Evolutionary conservation across 2,113 vertebrate genomes (phyloP), one percentile per base, ranked within the genome.

Genomic region (Acanthisitta chloris): DNA sequence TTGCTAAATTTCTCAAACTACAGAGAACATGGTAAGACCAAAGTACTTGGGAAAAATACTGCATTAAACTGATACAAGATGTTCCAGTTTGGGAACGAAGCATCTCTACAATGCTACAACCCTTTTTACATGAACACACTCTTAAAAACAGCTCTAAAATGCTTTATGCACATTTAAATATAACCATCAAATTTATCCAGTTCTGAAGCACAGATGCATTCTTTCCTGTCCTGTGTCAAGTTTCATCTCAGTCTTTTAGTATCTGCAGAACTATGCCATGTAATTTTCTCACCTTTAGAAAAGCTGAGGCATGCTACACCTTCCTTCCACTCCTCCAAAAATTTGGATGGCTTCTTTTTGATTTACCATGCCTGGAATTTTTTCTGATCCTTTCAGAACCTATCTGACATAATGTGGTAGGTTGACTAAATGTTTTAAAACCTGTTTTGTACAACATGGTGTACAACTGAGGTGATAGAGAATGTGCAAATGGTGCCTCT

Each of bases 301-400:
- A 46, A 61, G 4, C 28, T 65, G 43, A 23, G 8, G 3, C 9
- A 23, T 3, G 0, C 10, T 43, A 12, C 36, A 25, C 2, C 1
- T 54, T 88, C 62, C 25, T 76, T 62, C 31, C 13, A 23, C 12
- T 79, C n/a, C 15, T 70, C 23, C 8, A 45, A 31, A 86, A 59
- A 54, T 55, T 38, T 31, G 17, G 6, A 20, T 64, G 31, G 23
- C 19, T 59, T 64, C 12, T 71, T 51, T 80, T 69, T 67, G 36
- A n/a, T 46, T 76, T 70, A 5, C 25, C 1, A 3, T 21, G n/a
- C 20, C 40, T 72, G 13, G 21, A 51, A 10, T 24, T 61, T 89
- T 67, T 57, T 64, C 54, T 76, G 1, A 28, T 79, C 19, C 48
- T 72, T 89, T 43, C 24, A 18, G 59, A 83, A 46, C 18, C 19